Base-by-base conservation (phyloP, 1,140 invertebrate genomes). In the Papilio dardanus region DNA sequence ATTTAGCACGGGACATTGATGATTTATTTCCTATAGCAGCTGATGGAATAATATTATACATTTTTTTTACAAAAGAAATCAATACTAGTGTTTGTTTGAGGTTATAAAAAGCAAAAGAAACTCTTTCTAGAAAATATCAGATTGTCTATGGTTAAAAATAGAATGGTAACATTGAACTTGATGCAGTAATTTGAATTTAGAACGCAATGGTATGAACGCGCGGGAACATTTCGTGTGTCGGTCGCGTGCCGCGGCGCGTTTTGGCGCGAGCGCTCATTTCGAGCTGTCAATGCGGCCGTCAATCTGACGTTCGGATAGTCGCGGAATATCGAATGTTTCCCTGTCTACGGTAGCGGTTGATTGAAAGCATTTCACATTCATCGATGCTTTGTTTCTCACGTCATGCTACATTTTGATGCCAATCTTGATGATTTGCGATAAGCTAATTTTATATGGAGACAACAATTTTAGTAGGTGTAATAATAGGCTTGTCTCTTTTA, bases 1-100 rank as follows among this genome's bases (percentile, higher is more conserved):
- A 76, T 65, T 58, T 76, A 78, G 74, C 79, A 50, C 35, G 40
- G 46, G 75, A 74, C 77, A 83, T 83, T 66, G 68, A 71, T 87
- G 83, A 86, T 86, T 83, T 89, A 88, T 88, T 80, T 79, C 71
- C 50, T 77, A 69, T 50, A 67, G 80, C 83, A 81, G 83, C 83
- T 81, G 81, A 83, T 79, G 30, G 28, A 19, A 62, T 74, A n/a
- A 37, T 71, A 30, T 46, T 71, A 65, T 31, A 35, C 14, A 40
- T 28, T 65, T 66, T 58, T 58, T 62, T 28, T 28, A 24, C 10
- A 28, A 74, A 50, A 62, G 30, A 28, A 46, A n/a, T 19, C 42
- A 46, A 19, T 46, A 46, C 1, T 7, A 46, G 5, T 37, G 5
- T 37, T 37, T n/a, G 35, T 19, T 24, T 12, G 7, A 24, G 50